A percentile compares a stretch with the other conserved stretches of the same genome.
phyloP scores from a whole-genome alignment of 1,140 invertebrate genomes.

The Drosophila grimshawi region DNA sequence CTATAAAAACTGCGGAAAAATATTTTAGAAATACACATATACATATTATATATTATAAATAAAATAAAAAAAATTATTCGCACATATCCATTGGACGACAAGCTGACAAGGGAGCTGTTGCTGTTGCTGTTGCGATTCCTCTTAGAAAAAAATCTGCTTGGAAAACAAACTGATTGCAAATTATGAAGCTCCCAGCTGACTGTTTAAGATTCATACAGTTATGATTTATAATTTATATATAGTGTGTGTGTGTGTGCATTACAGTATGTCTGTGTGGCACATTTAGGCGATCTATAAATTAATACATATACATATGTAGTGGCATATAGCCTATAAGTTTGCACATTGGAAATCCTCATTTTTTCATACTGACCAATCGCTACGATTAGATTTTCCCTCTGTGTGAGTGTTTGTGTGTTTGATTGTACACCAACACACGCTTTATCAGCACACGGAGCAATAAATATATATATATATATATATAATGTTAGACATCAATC shows the following conservation, averaged over 20 bases:
- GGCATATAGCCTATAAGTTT: slow-evolving; percentile 50
- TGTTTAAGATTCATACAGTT: slow-evolving; percentile 74
- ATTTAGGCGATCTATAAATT: neutral
- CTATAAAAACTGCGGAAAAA: slow-evolving; percentile 70
- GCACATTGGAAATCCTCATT: slow-evolving; percentile 41
- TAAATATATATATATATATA: slow-evolving; percentile 6
- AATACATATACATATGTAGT: slow-evolving; percentile 38
- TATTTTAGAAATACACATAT: slow-evolving; percentile 51
- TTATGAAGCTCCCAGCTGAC: slow-evolving; percentile 75
- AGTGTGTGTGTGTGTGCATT: slow-evolving; percentile 11
- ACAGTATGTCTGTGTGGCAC: slow-evolving; percentile 2
- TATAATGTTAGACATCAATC: slow-evolving; percentile 65
- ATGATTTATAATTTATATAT: slow-evolving; percentile 67
- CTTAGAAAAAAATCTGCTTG: slow-evolving; percentile 45
- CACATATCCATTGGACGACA: slow-evolving; percentile 53
- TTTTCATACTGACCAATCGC: slow-evolving; percentile 28
- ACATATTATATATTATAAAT: slow-evolving; percentile 10
- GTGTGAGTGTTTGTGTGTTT: slow-evolving; percentile 3
- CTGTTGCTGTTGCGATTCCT: slow-evolving; percentile 23
- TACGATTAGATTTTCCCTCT: slow-evolving; percentile 18
- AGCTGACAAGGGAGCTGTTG: slow-evolving; percentile 54
- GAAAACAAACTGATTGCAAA: slow-evolving; percentile 81
- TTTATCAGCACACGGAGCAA: slow-evolving; percentile 56
- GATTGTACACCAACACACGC: slow-evolving; percentile 36
- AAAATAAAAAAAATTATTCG: slow-evolving; percentile 44